These are phyloP conservation scores for Perca schrenkii DNA, from an alignment of 2,113 vertebrate genomes.

Conservation along the genomic window DNA sequence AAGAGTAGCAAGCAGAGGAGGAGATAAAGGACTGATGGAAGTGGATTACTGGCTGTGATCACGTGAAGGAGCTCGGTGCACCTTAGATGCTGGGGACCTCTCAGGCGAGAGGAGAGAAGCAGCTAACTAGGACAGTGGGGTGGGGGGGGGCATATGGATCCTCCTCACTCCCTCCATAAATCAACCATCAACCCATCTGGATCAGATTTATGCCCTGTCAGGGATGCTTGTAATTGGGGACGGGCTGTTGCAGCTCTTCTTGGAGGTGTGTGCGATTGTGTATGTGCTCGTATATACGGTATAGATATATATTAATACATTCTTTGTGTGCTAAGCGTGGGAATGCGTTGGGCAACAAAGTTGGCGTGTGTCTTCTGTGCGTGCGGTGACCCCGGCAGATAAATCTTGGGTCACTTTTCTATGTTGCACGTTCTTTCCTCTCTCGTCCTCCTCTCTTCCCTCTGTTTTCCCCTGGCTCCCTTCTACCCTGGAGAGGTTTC, in stretches of 20 bases:
- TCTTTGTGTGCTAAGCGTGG: constrained; percentile 19
- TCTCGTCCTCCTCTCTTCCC: constrained; percentile 20
- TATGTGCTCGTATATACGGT: not conserved
- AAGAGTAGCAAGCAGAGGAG: constrained; percentile 18
- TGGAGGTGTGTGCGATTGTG: constrained; percentile 27
- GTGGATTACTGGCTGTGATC: constrained; percentile 73
- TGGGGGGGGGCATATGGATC: constrained; percentile 63
- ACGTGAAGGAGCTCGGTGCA: constrained; percentile 39
- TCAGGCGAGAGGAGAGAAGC: constrained; percentile 47
- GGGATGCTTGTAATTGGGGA: constrained; percentile 77
- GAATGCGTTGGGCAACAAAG: constrained; percentile 26
- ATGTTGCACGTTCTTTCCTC: constrained; percentile 15
- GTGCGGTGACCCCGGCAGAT: constrained; percentile 42
- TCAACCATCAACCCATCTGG: constrained; percentile 78
- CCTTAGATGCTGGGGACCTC: constrained; percentile 55
- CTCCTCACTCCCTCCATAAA: constrained; percentile 72
- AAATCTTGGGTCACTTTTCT: constrained; percentile 59
- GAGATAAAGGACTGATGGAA: constrained; percentile 58
- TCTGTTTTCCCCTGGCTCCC: constrained; percentile 20
- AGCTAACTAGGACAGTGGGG: constrained; percentile 69
- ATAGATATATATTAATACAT: not conserved
- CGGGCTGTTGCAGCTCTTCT: constrained; percentile 53
- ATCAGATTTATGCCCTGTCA: constrained; percentile 79
- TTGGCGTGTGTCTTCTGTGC: constrained; percentile 15
- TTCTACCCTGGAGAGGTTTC: constrained; percentile 47